Conservation (phyloP, 2,797 vertebrate genomes). For the Echeneis naucrates region DNA sequence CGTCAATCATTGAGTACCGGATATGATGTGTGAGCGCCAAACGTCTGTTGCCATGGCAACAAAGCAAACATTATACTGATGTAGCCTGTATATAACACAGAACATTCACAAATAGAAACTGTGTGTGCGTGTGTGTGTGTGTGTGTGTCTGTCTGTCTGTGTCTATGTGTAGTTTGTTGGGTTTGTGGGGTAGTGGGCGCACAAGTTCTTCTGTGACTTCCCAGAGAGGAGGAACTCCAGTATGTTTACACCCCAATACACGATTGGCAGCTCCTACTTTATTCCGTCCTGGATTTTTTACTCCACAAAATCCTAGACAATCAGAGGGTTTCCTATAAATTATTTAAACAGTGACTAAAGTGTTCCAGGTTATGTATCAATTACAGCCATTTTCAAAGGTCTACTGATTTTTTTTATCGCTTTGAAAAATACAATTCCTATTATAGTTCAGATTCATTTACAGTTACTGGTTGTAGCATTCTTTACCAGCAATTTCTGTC, state of each 20-base stretch:
- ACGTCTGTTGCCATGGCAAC: constrained; percentile 84
- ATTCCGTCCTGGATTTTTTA: constrained; percentile 25
- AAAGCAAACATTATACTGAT: constrained; percentile 79
- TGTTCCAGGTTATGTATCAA: constrained; percentile 46
- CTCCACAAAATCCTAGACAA: constrained; percentile 36
- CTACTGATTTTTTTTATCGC: not conserved
- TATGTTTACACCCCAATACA: constrained; percentile 50
- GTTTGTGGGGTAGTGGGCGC: not conserved
- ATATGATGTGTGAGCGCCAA: constrained; percentile 79
- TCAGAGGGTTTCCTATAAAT: constrained; percentile 52
- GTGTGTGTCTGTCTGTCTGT: constrained; percentile 12
- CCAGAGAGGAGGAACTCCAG: constrained; percentile 52
- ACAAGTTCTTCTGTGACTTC: constrained; percentile 41
- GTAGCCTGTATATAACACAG: constrained; percentile 63
- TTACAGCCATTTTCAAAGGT: not conserved
- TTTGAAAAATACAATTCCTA: constrained; percentile 4
- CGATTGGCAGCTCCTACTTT: constrained; percentile 21
- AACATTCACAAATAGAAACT: constrained; percentile 72
- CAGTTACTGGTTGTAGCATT: not conserved
- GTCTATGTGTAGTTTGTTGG: constrained; percentile 10
- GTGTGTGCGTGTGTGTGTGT: constrained; percentile 8
- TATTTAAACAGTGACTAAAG: constrained; percentile 39
- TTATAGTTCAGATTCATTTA: constrained; percentile 5
- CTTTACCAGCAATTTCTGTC: constrained; percentile 5
- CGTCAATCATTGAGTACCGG: constrained; percentile 77